phyloP scores from a whole-genome alignment of 35 echinoderm and acorn worm species.

The Antedon bifida region DNA sequence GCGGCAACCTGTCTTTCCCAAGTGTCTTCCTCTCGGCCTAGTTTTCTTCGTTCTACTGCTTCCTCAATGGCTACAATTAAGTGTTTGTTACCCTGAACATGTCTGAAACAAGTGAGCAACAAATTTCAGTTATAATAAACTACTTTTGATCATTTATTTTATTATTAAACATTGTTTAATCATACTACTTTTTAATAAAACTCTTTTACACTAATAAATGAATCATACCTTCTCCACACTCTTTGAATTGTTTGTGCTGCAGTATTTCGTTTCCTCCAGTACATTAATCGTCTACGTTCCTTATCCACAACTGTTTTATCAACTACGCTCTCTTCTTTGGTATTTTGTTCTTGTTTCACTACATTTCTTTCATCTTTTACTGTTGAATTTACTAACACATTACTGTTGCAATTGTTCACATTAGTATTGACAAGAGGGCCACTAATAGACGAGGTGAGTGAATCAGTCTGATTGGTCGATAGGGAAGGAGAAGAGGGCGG shows the following conservation, averaged over 20 bases:
- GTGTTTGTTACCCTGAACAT: not conserved
- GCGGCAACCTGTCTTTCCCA: slow-evolving; percentile 37
- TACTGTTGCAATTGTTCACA: not conserved
- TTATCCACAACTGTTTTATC: slow-evolving; percentile 28
- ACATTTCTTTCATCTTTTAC: not conserved
- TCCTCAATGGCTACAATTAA: not conserved
- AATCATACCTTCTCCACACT: slow-evolving; percentile 45
- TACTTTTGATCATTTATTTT: not conserved
- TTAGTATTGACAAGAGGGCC: not conserved
- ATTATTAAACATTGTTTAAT: no score
- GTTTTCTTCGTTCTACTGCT: not conserved
- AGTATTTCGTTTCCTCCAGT: slow-evolving; percentile 24
- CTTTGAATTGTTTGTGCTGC: slow-evolving; percentile 38
- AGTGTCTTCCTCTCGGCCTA: slow-evolving; percentile 12
- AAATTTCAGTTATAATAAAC: not conserved
- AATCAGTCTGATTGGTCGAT: not conserved
- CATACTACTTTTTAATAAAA: no score
- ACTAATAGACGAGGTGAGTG: not conserved
- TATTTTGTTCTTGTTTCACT: not conserved
- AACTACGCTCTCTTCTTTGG: slow-evolving; percentile 2
- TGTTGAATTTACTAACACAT: not conserved
- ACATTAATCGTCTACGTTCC: slow-evolving; percentile 17
- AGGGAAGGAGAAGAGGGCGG: not conserved
- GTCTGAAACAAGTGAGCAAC: not conserved
- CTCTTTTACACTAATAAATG: no score